Percentiles rank a stretch among this genome's conserved stretches.
Evolutionary conservation across 2,797 vertebrate species (phyloP).

Genomic region (Salarias fasciatus): DNA sequence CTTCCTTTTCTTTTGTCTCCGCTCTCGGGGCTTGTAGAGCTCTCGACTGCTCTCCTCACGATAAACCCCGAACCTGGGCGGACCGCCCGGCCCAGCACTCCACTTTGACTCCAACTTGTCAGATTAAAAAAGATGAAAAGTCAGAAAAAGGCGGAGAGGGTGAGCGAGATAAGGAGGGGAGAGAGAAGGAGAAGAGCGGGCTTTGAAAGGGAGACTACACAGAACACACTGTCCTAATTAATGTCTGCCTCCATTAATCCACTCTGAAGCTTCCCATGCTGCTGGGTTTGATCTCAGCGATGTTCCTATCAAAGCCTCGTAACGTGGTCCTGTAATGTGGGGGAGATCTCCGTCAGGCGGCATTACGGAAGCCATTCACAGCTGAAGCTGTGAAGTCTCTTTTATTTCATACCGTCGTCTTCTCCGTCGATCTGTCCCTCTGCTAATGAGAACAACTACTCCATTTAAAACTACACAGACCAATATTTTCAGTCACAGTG

Average conservation of each 20-base stretch:
- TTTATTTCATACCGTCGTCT: not conserved
- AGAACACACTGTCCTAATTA: conserved; percentile 71
- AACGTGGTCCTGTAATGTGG: conserved; percentile 41
- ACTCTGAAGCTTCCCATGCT: conserved; percentile 61
- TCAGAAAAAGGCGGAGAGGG: conserved; percentile 22
- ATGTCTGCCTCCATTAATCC: conserved; percentile 70
- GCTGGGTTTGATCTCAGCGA: conserved; percentile 69
- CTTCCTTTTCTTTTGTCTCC: no score
- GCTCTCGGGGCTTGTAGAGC: no score
- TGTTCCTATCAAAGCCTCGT: conserved; percentile 63
- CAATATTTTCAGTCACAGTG: no score
- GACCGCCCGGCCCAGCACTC: conserved; percentile 5
- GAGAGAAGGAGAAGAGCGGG: conserved; percentile 38
- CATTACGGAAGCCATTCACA: conserved; percentile 12
- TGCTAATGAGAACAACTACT: no score
- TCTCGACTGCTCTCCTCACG: no score
- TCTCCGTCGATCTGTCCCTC: not conserved
- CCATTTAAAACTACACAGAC: not conserved
- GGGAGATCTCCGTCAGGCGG: conserved; percentile 53
- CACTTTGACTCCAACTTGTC: conserved; percentile 33
- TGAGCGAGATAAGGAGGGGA: conserved; percentile 5
- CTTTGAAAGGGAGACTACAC: conserved; percentile 58
- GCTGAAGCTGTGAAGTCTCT: no score
- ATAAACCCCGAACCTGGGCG: not conserved
- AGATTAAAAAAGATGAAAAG: conserved; percentile 61